These are phyloP conservation scores for Salvelinus alpinus DNA, from an alignment of 2,113 vertebrate genomes.

Conservation along the genomic window DNA sequence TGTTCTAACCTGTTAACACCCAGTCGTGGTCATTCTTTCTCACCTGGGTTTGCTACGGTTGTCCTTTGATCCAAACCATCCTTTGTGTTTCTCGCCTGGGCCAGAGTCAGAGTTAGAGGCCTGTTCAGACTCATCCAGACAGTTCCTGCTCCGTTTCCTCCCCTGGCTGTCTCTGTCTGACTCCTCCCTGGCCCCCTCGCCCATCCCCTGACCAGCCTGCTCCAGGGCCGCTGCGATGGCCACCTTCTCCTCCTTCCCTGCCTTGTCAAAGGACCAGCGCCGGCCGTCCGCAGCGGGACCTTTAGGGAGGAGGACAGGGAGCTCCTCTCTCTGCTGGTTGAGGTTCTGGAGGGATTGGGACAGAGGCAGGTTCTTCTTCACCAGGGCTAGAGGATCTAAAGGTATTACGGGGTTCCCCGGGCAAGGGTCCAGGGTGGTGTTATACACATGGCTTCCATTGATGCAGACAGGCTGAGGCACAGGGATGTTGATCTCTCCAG, in stretches of 20 bases:
- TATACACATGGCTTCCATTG: conserved; percentile 88
- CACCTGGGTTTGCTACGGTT: conserved; percentile 89
- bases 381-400: conserved; percentile 49
- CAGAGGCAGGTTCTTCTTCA: conserved; percentile 67
- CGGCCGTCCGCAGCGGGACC: conserved; percentile 56
- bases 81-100: conserved; percentile 71
- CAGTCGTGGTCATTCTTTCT: conserved; percentile 37
- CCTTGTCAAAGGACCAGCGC: conserved; percentile 75
- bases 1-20: no score
- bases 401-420: conserved; percentile 48
- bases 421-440: conserved; percentile 28
- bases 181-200: conserved; percentile 47
- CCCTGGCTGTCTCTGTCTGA: conserved; percentile 46
- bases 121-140: conserved; percentile 58
- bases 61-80: conserved; percentile 89
- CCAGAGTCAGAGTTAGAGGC: conserved; percentile 2
- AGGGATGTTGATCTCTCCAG: conserved; percentile 69
- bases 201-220: conserved; percentile 60
- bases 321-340: conserved; percentile 48
- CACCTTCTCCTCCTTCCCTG: conserved; percentile 75
- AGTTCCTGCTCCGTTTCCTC: conserved; percentile 73
- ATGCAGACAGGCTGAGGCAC: conserved; percentile 77
- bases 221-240: conserved; percentile 77
- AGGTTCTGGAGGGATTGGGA: conserved; percentile 75
- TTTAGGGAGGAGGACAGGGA: conserved; percentile 3